Conservation (phyloP, 2,113 vertebrate genomes). For the Polyodon spathula region DNA sequence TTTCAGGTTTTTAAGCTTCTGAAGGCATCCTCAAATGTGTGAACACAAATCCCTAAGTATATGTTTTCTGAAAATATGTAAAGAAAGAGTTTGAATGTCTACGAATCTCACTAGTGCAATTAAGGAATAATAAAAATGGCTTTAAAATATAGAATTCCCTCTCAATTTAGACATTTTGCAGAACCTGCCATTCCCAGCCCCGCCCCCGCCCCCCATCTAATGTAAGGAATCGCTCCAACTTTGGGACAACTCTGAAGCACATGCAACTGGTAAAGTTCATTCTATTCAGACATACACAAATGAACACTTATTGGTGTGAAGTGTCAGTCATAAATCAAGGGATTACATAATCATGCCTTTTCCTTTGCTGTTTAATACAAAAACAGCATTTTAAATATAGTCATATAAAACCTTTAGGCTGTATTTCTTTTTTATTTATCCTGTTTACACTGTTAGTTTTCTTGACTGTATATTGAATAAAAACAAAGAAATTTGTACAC, state of each 20-base stretch:
- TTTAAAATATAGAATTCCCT: neutral
- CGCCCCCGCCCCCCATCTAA: neutral
- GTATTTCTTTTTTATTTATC: conserved; percentile 58
- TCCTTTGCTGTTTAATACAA: conserved; percentile 72
- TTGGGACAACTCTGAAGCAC: conserved; percentile 20
- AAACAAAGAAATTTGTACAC: conserved; percentile 96
- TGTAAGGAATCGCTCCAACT: neutral
- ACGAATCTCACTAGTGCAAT: conserved; percentile 4
- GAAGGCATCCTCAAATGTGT: conserved; percentile 4
- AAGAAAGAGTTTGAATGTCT: conserved; percentile 2
- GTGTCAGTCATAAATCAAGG: conserved; percentile 54
- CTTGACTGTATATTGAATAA: conserved; percentile 86
- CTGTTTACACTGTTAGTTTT: conserved; percentile 75
- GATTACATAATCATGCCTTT: conserved; percentile 65
- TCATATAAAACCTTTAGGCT: conserved; percentile 94
- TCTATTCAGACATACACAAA: conserved; percentile 51
- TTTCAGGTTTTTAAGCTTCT: neutral
- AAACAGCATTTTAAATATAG: conserved; percentile 75
- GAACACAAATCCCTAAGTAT: neutral
- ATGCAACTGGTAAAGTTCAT: conserved; percentile 68
- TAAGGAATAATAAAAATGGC: neutral
- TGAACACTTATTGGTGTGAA: conserved; percentile 59
- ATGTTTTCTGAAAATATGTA: conserved; percentile 2
- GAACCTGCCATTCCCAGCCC: neutral
- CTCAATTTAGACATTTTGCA: neutral